Conservation (phyloP, 2,797 vertebrate genomes). For the Sebastolobus alascanus region DNA sequence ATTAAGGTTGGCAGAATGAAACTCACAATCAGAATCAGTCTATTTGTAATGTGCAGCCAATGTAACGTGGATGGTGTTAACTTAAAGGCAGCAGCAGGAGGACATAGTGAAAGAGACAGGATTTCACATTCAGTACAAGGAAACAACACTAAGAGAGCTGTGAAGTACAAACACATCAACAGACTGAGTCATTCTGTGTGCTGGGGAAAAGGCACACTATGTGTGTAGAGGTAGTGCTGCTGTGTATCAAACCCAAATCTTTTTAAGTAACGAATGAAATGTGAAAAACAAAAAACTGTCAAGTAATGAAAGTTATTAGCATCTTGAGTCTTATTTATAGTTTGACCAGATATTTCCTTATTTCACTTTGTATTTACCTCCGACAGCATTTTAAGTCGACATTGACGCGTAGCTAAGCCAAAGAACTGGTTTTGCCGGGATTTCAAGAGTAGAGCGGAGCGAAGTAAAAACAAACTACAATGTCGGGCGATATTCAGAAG, state of each 20-base stretch:
- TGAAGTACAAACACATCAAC: background rate
- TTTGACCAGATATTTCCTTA: background rate
- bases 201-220: background rate
- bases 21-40: constrained; percentile 44
- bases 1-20: constrained; percentile 63
- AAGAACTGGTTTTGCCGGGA: accelerated
- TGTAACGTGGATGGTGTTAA: constrained; percentile 1
- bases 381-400: no score
- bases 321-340: background rate
- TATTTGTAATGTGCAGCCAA: constrained; percentile 29
- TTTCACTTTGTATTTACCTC: background rate
- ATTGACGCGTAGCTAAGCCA: no score
- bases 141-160: background rate
- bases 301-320: background rate
- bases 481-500: no score
- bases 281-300: background rate
- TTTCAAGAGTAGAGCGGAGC: no score
- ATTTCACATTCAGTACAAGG: background rate
- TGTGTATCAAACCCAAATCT: background rate
- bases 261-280: background rate
- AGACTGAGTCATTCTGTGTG: constrained; percentile 11
- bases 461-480: no score
- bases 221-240: background rate
- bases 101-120: constrained; percentile 1
- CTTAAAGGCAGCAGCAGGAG: constrained; percentile 1